Base-by-base conservation (phyloP, 2,113 vertebrate species). In the Siniperca chuatsi region DNA sequence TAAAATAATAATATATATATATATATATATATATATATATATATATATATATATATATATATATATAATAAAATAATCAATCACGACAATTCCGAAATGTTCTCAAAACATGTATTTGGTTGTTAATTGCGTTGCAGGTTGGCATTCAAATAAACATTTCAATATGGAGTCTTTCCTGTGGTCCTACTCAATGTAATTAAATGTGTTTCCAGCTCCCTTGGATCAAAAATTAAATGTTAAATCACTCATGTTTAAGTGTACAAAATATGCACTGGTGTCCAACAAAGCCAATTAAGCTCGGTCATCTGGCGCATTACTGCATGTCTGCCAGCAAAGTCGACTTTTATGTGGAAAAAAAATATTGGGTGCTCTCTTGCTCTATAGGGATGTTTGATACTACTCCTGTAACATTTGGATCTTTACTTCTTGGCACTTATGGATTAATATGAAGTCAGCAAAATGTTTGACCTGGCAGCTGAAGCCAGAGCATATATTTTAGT, bases 251-350 rank as follows among this genome's bases (percentile, higher is more conserved):
- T 86, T 54, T 69, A 58, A 75, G 52, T 78, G 58, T 67, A 75
- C 8, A 58, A 75, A 83, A 84, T 64, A 21, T 44, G 48, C 35
- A 29, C 62, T 64, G 15, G 60, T 83, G 65, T 78, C 89, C 91
- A 91, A 77, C 0, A 46, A 85, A 91, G 78, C 86, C 89, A 92
- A 95, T 94, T 93, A 93, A 85, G 84, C 58, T 12, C 50, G 87
- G 82, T 90, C 86, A 78, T 94, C 90, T 94, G 88, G 78, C 90
- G 82, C 79, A 54, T 85, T 81, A 72, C 71, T 67, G 72, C 66
- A n/a, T 2, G 35, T 84, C 78, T 87, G 86, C 94, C 92, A 93
- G 81, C 55, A 87, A 64, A 77, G 58, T 46, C 4, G 23, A 61
- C 74, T 79, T 88, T 72, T 48, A 75, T 8, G 40, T 23, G 76